Percentiles rank a stretch among this genome's conserved stretches.
phyloP scores from a whole-genome alignment of 2,888 invertebrate genomes.

The Criorhina ranunculi region DNA sequence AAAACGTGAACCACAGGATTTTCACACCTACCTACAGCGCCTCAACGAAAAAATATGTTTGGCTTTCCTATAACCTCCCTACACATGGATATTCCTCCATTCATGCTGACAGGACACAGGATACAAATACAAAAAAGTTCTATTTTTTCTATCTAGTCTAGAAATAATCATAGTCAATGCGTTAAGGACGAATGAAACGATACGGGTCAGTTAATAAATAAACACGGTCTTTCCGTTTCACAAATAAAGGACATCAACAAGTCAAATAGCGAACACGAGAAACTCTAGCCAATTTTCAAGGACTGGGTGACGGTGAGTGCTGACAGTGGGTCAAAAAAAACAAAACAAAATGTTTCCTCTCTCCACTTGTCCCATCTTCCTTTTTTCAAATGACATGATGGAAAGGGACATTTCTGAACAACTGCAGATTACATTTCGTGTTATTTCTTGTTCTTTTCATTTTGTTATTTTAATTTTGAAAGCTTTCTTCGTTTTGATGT shows the following conservation, averaged over 20 bases:
- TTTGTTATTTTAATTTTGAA: constrained; percentile 3
- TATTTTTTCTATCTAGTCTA: too few species aligned
- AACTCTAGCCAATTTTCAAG: constrained; percentile 23
- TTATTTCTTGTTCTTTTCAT: not conserved
- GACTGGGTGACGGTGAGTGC: not conserved
- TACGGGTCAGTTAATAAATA: constrained; percentile 23
- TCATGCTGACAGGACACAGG: too few species aligned
- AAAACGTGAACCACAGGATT: too few species aligned
- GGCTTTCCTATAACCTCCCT: too few species aligned
- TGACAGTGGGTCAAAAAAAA: too few species aligned
- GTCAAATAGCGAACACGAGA: constrained; percentile 24
- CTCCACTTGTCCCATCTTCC: not conserved
- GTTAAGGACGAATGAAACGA: not conserved
- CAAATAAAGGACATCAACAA: constrained; percentile 31
- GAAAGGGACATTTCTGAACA: constrained; percentile 15
- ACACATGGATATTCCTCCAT: too few species aligned
- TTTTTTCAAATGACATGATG: constrained; percentile 9
- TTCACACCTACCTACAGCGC: too few species aligned
- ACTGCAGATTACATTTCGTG: too few species aligned
- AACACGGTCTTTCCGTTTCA: constrained; percentile 5
- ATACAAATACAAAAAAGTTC: too few species aligned
- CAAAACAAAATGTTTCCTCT: not conserved
- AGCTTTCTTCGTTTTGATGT: constrained; percentile 23
- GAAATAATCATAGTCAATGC: too few species aligned
- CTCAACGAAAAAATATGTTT: too few species aligned